Evolutionary conservation across 2,888 invertebrate species (phyloP), one percentile per base, ranked within the genome.

Genomic region (Epistrophe eligans): DNA sequence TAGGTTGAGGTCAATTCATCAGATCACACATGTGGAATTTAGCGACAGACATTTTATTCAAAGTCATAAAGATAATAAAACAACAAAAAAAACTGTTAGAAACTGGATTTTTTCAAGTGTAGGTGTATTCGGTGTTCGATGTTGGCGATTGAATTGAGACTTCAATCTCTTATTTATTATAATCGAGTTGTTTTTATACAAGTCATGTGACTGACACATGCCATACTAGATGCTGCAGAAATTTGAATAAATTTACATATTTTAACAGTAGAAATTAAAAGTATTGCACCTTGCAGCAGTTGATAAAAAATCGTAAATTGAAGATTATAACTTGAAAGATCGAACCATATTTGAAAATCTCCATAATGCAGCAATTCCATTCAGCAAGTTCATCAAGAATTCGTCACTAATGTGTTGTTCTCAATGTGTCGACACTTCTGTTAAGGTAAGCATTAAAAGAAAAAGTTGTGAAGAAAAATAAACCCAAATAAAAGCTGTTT

Each of bases 151-250:
- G 15, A 64, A 28, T 45, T 64, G 45, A 45, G 45, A 64, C 64
- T 64, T 64, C 64, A 28, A 64, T 64, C 64, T 64, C 24, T 45
- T 45, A 64, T 64, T 45, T 28, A 64, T 45, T 32, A 45, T 17
- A 64, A 64, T 64, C 64, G 24, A 64, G 45, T 64, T 64, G 11
- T 64, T 64, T 45, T 24, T 24, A 24, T 45, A 11, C 17, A 58
- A 28, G 45, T 64, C 64, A 64, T 64, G 64, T 64, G 64, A 64
- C 45, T 45, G 45, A 45, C 64, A 64, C 64, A 64, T 64, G 45
- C 4, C 28, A 43, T 9, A 45, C 43, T 45, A 43, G 43, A 64
- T 28, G 28, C 8, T 45, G 28, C 43, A 28, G 10, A 24, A 43
- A 43, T 43, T 62, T 43, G 9, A 19, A 43, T n/a, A 40, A 4